Evolutionary conservation across 2,113 vertebrate species (phyloP).

Genomic region (Falcunculus frontatus): DNA sequence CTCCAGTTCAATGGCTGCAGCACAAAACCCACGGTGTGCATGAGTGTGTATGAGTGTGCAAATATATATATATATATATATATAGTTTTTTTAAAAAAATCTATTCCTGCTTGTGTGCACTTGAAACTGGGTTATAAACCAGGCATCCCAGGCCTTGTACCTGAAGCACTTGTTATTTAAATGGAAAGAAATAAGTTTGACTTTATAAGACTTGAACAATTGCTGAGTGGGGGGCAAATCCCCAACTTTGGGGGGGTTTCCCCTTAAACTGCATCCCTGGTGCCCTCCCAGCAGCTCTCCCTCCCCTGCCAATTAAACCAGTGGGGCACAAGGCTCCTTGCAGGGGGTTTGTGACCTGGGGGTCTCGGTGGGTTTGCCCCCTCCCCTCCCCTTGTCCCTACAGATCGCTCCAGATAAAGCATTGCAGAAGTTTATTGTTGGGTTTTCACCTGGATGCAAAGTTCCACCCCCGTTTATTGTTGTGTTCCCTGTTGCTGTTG

Average conservation of each 20-base stretch:
- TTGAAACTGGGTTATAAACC: background rate
- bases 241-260: background rate
- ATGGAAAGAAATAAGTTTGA: background rate
- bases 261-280: background rate
- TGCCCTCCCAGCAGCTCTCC: background rate
- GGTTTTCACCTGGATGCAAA: background rate
- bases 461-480: background rate
- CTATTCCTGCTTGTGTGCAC: constrained; percentile 46
- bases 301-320: background rate
- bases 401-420: accelerated
- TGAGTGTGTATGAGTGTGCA: constrained; percentile 29
- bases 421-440: background rate
- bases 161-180: constrained; percentile 31
- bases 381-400: background rate
- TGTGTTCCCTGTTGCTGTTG: background rate
- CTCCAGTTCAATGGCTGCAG: background rate
- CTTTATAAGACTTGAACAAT: background rate
- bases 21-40: background rate
- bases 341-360: background rate
- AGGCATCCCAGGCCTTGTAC: background rate
- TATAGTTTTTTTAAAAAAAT: background rate
- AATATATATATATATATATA: background rate
- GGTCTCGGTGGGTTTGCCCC: background rate
- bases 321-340: background rate
- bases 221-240: background rate